These are phyloP conservation scores for Dolichotis patagonum DNA, from an alignment of 2,113 vertebrate genomes.

Conservation along the genomic window DNA sequence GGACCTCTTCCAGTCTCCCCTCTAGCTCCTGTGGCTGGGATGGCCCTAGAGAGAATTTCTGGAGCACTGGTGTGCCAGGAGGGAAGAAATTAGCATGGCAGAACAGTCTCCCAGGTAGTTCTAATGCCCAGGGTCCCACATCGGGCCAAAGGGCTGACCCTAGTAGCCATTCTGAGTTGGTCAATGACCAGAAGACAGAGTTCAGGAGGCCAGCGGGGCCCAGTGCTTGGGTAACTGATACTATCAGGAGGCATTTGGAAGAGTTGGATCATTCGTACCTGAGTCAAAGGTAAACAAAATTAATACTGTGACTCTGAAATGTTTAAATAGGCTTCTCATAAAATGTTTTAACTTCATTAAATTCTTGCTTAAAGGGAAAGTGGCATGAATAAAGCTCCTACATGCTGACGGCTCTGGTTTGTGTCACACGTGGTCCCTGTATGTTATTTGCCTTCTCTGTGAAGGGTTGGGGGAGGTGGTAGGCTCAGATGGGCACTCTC, in stretches of 20 bases:
- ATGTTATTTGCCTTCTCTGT: neutral
- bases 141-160: neutral
- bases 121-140: neutral
- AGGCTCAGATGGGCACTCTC: neutral
- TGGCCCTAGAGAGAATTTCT: neutral
- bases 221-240: neutral
- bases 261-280: neutral
- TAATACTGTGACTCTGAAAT: slow-evolving; percentile 50
- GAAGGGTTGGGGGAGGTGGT: neutral
- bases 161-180: neutral
- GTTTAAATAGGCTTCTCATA: slow-evolving; percentile 27
- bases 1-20: neutral
- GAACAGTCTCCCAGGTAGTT: neutral
- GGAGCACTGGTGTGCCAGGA: neutral
- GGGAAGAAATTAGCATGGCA: neutral
- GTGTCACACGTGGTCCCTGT: neutral
- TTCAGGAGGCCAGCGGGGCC: neutral
- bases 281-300: slow-evolving; percentile 33
- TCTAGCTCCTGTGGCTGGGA: neutral
- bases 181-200: neutral
- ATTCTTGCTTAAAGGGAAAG: neutral
- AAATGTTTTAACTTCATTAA: slow-evolving; percentile 1
- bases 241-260: neutral
- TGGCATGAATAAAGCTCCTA: neutral
- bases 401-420: neutral